Evolutionary conservation across 2,113 vertebrate genomes (phyloP).

Genomic region (Ptyas mucosa): DNA sequence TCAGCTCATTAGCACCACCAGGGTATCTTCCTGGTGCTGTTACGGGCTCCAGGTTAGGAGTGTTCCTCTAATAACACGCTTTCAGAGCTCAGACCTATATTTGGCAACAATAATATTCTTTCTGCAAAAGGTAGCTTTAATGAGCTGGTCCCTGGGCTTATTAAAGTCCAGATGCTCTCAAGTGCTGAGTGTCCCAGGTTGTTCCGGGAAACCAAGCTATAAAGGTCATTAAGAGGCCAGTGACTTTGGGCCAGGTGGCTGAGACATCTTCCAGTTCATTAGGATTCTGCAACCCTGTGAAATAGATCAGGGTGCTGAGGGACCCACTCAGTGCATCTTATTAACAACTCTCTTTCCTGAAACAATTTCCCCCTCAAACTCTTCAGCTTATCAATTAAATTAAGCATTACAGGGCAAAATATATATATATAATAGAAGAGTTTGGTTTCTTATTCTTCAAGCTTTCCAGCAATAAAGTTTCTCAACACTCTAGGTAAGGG

Average conservation of each 20-base stretch:
- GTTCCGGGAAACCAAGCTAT: neutral
- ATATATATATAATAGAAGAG: slow-evolving; percentile 42
- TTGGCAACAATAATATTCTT: neutral
- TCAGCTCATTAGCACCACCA: neutral
- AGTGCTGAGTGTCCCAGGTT: neutral
- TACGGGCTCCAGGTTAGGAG: neutral
- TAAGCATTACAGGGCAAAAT: slow-evolving; percentile 40
- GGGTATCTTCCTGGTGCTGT: neutral
- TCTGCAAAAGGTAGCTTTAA: neutral
- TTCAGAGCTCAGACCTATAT: neutral
- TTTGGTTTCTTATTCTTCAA: slow-evolving; percentile 45
- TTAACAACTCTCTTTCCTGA: slow-evolving; percentile 25
- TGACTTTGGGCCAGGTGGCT: fast-evolving
- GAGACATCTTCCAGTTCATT: neutral
- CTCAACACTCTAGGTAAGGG: slow-evolving; percentile 40
- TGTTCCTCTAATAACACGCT: neutral
- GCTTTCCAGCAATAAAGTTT: slow-evolving; percentile 58
- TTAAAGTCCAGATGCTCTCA: neutral
- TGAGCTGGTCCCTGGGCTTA: neutral
- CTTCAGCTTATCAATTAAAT: slow-evolving; percentile 47
- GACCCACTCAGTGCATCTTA: neutral
- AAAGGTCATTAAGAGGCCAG: neutral
- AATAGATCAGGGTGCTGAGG: neutral
- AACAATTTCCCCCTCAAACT: slow-evolving; percentile 26
- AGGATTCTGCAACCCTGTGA: neutral